phyloP scores from a whole-genome alignment of 92 coral and sea anemone species.

The Porites lobata region DNA sequence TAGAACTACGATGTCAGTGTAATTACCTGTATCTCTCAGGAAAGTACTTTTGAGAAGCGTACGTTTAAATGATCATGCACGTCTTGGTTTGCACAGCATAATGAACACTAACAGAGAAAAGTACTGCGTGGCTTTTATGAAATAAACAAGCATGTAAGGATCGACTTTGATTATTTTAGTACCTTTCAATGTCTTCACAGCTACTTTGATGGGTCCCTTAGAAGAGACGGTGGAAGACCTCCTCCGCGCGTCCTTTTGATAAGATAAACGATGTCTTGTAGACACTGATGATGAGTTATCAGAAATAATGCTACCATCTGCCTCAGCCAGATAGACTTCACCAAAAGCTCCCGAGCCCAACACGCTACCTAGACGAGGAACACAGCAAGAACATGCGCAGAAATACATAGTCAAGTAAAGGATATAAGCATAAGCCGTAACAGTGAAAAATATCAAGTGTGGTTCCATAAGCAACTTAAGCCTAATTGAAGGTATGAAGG shows the following conservation, averaged over 20 bases:
- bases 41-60: too few species aligned
- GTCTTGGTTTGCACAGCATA: too few species aligned
- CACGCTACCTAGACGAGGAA: slow-evolving; percentile 53
- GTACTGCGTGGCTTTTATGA: too few species aligned
- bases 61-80: too few species aligned
- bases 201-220: slow-evolving; percentile 80
- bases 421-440: background rate
- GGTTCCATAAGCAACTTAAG: too few species aligned
- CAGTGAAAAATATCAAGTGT: too few species aligned
- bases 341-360: slow-evolving; percentile 95
- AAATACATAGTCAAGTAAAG: background rate
- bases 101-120: too few species aligned
- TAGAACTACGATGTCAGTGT: too few species aligned
- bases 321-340: slow-evolving; percentile 89
- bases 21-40: too few species aligned
- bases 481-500: too few species aligned
- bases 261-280: slow-evolving; percentile 68
- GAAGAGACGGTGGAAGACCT: slow-evolving; percentile 62
- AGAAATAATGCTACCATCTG: slow-evolving; percentile 65
- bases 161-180: background rate
- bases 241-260: slow-evolving; percentile 62
- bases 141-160: background rate
- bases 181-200: slow-evolving; percentile 95
- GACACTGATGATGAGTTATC: slow-evolving; percentile 64
- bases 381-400: background rate